Conservation (phyloP, 1,140 invertebrate species). For the Maconellicoccus hirsutus region DNA sequence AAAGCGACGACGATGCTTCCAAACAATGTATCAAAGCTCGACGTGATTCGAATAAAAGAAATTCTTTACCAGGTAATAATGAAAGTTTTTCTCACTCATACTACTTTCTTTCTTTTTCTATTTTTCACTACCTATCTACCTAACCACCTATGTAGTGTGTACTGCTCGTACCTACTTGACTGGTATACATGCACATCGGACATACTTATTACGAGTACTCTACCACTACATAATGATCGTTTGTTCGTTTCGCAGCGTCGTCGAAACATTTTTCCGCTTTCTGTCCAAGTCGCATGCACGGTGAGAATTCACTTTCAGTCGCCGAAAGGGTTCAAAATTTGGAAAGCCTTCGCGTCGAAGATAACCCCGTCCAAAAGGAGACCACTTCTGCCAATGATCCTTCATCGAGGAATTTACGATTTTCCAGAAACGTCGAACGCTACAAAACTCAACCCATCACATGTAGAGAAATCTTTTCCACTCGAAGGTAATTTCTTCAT, state of each 20-base stretch:
- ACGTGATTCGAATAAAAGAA: not conserved
- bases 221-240: too few species aligned
- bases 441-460: constrained; percentile 55
- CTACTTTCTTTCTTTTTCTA: not conserved
- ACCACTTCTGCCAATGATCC: not conserved
- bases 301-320: constrained; percentile 27
- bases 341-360: constrained; percentile 29
- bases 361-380: constrained; percentile 29
- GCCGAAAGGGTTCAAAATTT: constrained; percentile 30
- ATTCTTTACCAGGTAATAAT: constrained; percentile 10
- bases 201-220: too few species aligned
- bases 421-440: constrained; percentile 40
- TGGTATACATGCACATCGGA: too few species aligned
- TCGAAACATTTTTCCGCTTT: too few species aligned
- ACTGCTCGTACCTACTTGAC: too few species aligned
- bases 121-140: too few species aligned
- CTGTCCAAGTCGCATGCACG: not conserved
- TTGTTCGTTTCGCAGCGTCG: not conserved
- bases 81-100: not conserved
- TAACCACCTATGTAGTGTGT: too few species aligned
- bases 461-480: constrained; percentile 44
- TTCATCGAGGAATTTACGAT: constrained; percentile 27
- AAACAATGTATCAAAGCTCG: not conserved
- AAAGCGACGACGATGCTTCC: constrained; percentile 11
- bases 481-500: constrained; percentile 37